A percentile compares a stretch with the other conserved stretches of the same genome.
These are phyloP conservation scores for Phaethon lepturus DNA, from an alignment of 2,113 vertebrate genomes.

Conservation along the genomic window DNA sequence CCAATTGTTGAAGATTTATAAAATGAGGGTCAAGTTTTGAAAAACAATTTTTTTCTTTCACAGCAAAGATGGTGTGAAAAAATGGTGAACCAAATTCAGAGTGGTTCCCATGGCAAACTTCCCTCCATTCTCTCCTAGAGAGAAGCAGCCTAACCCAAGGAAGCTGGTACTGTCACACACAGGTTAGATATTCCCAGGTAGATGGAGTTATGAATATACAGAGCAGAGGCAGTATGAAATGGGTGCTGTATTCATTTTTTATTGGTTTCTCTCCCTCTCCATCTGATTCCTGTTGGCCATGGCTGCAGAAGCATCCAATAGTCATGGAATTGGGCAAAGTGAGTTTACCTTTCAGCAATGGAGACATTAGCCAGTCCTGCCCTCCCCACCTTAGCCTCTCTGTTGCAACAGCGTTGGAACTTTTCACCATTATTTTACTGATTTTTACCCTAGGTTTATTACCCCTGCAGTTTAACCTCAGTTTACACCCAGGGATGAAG, in stretches of 20 bases:
- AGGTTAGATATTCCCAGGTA: background rate
- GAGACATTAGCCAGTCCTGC: background rate
- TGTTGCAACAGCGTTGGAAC: background rate
- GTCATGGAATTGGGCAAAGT: background rate
- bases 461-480: background rate
- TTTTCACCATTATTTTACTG: conserved; percentile 27
- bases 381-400: background rate
- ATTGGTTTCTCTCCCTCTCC: background rate
- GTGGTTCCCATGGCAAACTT: background rate
- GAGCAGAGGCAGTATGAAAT: background rate
- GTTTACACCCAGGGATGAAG: background rate
- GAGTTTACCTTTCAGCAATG: background rate
- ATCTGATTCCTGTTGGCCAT: background rate
- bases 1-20: background rate
- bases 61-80: background rate
- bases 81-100: background rate
- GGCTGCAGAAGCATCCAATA: background rate
- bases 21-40: background rate
- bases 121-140: background rate
- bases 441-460: background rate
- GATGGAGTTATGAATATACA: background rate
- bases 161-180: background rate
- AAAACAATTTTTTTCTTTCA: background rate
- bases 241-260: background rate
- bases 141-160: background rate